Percentiles rank a stretch among this genome's conserved stretches.
Conservation (phyloP, 2,113 vertebrate genomes). For the Polyodon spathula region DNA sequence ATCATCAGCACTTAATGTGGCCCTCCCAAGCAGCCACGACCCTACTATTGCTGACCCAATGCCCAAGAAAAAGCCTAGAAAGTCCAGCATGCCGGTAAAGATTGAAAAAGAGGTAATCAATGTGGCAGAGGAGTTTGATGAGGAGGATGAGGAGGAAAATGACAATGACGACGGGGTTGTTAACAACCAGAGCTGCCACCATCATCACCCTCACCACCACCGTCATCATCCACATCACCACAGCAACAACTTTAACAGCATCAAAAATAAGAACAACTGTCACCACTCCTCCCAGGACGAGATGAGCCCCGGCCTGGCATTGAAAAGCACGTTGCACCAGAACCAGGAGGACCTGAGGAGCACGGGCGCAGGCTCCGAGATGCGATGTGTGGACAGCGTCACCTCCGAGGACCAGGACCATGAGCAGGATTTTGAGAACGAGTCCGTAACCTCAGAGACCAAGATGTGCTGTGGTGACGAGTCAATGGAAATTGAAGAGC, state of each 20-base stretch:
- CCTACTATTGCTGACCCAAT: conserved; percentile 65
- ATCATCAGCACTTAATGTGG: conserved; percentile 52
- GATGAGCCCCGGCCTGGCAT: conserved; percentile 82
- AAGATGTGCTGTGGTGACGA: conserved; percentile 78
- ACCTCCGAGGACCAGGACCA: conserved; percentile 96
- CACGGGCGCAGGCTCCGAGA: conserved; percentile 70
- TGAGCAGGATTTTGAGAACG: conserved; percentile 94
- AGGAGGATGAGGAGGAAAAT: conserved; percentile 83
- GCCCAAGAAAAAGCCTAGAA: conserved; percentile 95
- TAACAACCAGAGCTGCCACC: conserved; percentile 31
- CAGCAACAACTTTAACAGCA: conserved; percentile 68
- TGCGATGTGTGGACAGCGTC: conserved; percentile 86
- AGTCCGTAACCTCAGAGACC: conserved; percentile 89
- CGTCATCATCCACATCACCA: conserved; percentile 36
- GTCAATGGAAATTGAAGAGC: conserved; percentile 81
- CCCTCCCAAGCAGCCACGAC: conserved; percentile 58
- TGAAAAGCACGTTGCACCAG: conserved; percentile 81
- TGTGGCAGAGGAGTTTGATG: conserved; percentile 88
- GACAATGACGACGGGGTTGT: conserved; percentile 8
- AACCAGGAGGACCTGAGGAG: conserved; percentile 61
- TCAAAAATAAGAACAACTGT: conserved; percentile 80
- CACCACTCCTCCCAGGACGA: conserved; percentile 91
- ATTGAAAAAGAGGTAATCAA: conserved; percentile 96
- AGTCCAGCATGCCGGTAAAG: conserved; percentile 98
- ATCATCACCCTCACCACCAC: conserved; percentile 32